Base-by-base conservation (phyloP, 2,797 vertebrate genomes). In the Pogoniulus pusillus region DNA sequence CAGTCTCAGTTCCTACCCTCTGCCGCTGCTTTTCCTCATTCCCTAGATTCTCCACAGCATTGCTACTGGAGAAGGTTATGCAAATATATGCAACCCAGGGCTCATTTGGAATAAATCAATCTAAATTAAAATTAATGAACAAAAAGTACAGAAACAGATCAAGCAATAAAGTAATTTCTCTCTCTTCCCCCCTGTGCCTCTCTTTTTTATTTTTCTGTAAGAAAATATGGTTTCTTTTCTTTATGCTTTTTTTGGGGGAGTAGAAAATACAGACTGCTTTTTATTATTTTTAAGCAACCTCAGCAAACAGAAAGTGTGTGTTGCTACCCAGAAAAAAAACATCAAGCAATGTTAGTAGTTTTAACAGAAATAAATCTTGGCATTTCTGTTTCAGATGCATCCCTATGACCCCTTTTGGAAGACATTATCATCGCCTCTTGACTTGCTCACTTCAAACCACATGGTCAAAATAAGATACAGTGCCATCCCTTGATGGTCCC, bases 91-190 rank as follows among this genome's bases (percentile, higher is more conserved):
- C 94, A 96, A 96, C 91, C 89, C 87, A 82, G 70, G 54, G 82
- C 91, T 96, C 85, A 91, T 94, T 97, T 76, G 47, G 92, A 97
- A 96, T 95, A 95, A 97, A 96, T 96, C 93, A 96, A 88, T 84
- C 84, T 94, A 95, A 97, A 97, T 97, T 96, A 97, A 97, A 97
- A 96, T 96, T 96, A 97, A 96, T 94, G 79, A 96, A 87, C 55
- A 93, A 95, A 96, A 96, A 92, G 65, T 92, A 96, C 84, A 96
- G 90, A 92, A 97, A 95, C 66, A 95, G 76, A 96, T 92, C 51
- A 94, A 96, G 78, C 78, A 91, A 92, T 87, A 89, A 93, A 89
- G 51, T 37, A 16, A 71, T 87, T 91, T 89, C 32, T 70, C 59
- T 81, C 87, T 82, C 47, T 74, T 24, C 8, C 6, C 58, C 70